These are phyloP conservation scores for Acanthosepion pharaonis DNA, from an alignment of 2,888 invertebrate genomes.

Conservation along the genomic window DNA sequence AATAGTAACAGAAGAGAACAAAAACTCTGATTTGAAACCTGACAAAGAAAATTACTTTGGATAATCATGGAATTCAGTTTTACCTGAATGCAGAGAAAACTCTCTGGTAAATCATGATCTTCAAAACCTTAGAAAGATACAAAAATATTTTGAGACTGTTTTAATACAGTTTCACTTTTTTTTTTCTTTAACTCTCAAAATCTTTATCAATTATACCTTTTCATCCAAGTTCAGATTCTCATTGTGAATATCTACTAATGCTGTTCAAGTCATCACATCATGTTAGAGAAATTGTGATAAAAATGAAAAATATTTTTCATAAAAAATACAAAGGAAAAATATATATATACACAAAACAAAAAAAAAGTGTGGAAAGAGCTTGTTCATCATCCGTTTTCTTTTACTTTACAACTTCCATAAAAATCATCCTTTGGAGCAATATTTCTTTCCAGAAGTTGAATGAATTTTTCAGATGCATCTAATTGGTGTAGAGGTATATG, in stretches of 20 bases:
- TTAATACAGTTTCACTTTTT: background rate
- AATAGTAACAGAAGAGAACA: background rate
- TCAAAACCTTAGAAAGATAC: background rate
- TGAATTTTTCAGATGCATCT: background rate
- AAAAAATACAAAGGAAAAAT: background rate
- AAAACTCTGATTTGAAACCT: background rate
- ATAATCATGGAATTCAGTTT: background rate
- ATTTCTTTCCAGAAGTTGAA: background rate
- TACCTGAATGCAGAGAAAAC: background rate
- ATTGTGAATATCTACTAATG: background rate
- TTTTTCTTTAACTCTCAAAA: too few relatives aligned
- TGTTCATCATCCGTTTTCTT: background rate
- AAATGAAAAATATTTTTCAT: background rate
- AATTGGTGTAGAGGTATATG: background rate
- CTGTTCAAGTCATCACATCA: background rate
- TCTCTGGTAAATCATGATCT: background rate
- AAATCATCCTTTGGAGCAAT: background rate
- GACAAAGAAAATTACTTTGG: background rate
- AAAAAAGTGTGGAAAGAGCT: background rate
- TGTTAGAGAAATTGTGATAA: constrained; percentile 2
- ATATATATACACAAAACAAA: background rate
- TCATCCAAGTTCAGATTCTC: background rate
- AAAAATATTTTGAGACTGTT: background rate
- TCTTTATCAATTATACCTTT: background rate
- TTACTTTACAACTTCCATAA: background rate